Conservation (phyloP, 2,113 vertebrate genomes). For the Colaptes auratus region DNA sequence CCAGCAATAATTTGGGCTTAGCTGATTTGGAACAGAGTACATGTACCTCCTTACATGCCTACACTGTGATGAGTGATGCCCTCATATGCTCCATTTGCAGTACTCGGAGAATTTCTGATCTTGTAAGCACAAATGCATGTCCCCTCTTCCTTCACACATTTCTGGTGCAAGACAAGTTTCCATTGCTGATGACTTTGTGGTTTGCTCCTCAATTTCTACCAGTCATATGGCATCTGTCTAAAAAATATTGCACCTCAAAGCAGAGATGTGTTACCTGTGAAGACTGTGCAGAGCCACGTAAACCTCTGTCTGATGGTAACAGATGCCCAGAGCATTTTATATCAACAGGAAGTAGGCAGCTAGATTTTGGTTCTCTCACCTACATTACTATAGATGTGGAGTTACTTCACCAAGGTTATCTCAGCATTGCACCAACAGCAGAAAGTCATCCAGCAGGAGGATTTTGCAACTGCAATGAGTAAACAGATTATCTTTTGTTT, state of each 20-base stretch:
- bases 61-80: not conserved
- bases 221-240: not conserved
- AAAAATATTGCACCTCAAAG: not conserved
- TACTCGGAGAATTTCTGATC: not conserved
- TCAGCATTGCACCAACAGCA: not conserved
- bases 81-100: not conserved
- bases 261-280: not conserved
- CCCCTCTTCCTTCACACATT: not conserved
- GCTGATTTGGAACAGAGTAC: not conserved
- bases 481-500: constrained; percentile 11
- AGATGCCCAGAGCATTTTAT: not conserved
- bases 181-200: not conserved
- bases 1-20: not conserved
- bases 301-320: not conserved
- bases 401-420: not conserved
- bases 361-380: not conserved
- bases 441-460: not conserved
- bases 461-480: not conserved
- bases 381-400: not conserved
- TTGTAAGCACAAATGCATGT: not conserved
- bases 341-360: not conserved
- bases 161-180: not conserved
- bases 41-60: not conserved
- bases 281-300: not conserved
- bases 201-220: not conserved